phyloP scores from a whole-genome alignment of 2,113 vertebrate species.

The Craseonycteris thonglongyai region DNA sequence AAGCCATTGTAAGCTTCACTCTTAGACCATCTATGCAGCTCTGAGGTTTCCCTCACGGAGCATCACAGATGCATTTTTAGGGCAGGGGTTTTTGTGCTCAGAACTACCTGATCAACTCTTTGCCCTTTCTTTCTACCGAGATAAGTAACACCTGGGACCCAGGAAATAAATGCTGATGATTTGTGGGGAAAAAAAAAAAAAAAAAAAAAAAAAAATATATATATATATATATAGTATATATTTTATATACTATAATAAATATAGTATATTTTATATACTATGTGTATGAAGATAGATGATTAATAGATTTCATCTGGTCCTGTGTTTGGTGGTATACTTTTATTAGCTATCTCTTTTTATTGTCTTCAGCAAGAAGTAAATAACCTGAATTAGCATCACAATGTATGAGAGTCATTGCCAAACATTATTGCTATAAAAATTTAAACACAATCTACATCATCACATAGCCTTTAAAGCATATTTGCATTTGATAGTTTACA shows the following conservation, averaged over 20 bases:
- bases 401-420: not conserved
- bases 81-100: slow-evolving; percentile 70
- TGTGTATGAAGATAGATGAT: not conserved
- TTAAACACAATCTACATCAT: not conserved
- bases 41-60: slow-evolving; percentile 59
- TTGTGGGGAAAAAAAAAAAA: too few species aligned
- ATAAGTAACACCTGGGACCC: slow-evolving; percentile 70
- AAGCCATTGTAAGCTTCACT: slow-evolving; percentile 62
- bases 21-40: slow-evolving; percentile 57
- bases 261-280: too few species aligned
- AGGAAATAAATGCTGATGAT: slow-evolving; percentile 67
- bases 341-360: not conserved
- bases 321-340: not conserved
- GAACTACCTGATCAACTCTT: slow-evolving; percentile 64
- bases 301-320: not conserved
- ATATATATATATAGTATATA: too few species aligned
- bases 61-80: slow-evolving; percentile 62
- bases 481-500: not conserved
- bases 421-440: not conserved
- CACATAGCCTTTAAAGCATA: not conserved
- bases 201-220: too few species aligned
- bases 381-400: not conserved
- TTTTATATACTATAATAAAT: too few species aligned
- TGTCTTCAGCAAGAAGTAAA: not conserved
- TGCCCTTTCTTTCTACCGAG: slow-evolving; percentile 49